Conservation (phyloP, 2,888 invertebrate genomes). For the Diarsia rubi region DNA sequence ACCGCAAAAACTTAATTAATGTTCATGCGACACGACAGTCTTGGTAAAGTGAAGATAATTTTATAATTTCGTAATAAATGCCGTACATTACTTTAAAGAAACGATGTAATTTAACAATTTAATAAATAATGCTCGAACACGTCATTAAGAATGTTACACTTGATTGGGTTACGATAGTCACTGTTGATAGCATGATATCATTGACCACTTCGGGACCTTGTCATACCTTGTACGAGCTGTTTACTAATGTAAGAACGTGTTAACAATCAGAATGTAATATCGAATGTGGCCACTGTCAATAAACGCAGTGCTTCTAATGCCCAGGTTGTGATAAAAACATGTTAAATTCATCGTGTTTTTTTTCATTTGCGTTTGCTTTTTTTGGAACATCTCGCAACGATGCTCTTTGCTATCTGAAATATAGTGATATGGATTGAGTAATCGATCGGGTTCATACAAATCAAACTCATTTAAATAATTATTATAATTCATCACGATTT, state of each 20-base stretch:
- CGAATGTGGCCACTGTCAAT: constrained; percentile 44
- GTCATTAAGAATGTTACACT: constrained; percentile 68
- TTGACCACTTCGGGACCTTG: constrained; percentile 77
- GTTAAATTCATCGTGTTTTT: constrained; percentile 18
- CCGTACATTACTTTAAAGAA: constrained; percentile 28
- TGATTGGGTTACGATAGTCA: constrained; percentile 73
- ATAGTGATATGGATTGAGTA: neutral
- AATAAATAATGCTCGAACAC: constrained; percentile 38
- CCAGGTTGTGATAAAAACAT: constrained; percentile 27
- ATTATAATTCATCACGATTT: constrained; percentile 12
- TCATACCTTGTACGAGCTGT: constrained; percentile 74
- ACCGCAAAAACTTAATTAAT: constrained; percentile 50
- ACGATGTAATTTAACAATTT: constrained; percentile 40
- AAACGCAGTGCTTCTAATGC: neutral
- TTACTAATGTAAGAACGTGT: constrained; percentile 58
- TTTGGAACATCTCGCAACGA: constrained; percentile 8
- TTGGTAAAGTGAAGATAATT: constrained; percentile 31
- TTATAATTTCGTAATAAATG: constrained; percentile 41
- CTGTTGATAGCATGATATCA: constrained; percentile 76
- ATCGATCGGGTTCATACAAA: constrained; percentile 9
- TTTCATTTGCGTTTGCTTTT: constrained; percentile 20
- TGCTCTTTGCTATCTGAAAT: constrained; percentile 22
- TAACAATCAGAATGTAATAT: constrained; percentile 43
- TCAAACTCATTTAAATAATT: constrained; percentile 8
- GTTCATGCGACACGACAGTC: constrained; percentile 47